Percentiles rank a stretch among this genome's conserved stretches.
These are phyloP conservation scores for Thymelicus acteon DNA, from an alignment of 2,888 invertebrate genomes.

Conservation along the genomic window DNA sequence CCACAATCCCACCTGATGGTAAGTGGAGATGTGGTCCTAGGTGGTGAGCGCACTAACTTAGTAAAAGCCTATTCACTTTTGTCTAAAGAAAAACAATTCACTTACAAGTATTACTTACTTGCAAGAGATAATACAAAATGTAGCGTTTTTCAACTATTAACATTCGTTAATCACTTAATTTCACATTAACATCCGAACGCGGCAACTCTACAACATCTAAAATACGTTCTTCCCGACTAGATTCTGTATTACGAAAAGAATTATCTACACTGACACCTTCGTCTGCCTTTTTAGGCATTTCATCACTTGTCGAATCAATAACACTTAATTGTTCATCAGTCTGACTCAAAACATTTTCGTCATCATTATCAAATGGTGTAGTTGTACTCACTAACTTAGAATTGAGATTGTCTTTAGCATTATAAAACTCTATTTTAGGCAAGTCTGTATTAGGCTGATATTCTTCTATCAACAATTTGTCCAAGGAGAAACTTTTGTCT, in stretches of 20 bases:
- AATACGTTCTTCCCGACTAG: not conserved
- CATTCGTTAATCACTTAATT: not conserved
- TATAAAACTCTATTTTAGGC: conserved; percentile 45
- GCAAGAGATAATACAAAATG: too few species aligned
- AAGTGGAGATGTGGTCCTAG: too few species aligned
- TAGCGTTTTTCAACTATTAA: too few species aligned
- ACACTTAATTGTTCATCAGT: conserved; percentile 22
- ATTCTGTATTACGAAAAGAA: not conserved
- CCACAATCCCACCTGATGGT: too few species aligned
- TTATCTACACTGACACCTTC: not conserved
- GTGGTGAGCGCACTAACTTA: too few species aligned
- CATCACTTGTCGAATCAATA: conserved; percentile 24
- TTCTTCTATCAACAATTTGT: conserved; percentile 56
- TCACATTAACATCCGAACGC: not conserved
- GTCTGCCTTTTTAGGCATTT: not conserved
- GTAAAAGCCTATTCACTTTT: too few species aligned
- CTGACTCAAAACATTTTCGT: conserved; percentile 8
- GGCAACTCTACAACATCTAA: not conserved
- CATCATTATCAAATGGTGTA: conserved; percentile 46
- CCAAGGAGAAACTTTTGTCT: conserved; percentile 50
- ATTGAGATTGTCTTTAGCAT: conserved; percentile 55
- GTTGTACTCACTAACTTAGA: conserved; percentile 61
- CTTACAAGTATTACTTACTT: too few species aligned
- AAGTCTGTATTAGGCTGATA: conserved; percentile 42
- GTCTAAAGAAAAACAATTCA: too few species aligned